A percentile compares a stretch with the other conserved stretches of the same genome.
phyloP scores from a whole-genome alignment of 2,113 vertebrate species.

The Cyphomyrus plagiostoma region DNA sequence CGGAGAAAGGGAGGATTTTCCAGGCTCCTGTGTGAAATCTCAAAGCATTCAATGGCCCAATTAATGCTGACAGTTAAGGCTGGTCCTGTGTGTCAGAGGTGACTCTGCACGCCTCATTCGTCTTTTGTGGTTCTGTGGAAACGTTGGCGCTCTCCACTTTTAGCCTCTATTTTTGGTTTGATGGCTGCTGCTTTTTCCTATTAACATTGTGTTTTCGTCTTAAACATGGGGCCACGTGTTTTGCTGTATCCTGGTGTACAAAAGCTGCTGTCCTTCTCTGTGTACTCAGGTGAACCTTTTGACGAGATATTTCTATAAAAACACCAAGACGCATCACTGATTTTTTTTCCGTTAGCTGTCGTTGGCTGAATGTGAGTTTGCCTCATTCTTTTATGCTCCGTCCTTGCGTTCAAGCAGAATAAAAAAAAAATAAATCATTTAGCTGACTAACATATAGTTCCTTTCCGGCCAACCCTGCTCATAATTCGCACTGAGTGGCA shows the following conservation, averaged over 20 bases:
- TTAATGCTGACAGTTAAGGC: slow-evolving; percentile 10
- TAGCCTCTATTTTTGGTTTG: neutral
- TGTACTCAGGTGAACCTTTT: neutral
- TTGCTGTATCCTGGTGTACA: neutral
- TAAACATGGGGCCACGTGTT: neutral
- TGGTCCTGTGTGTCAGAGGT: neutral
- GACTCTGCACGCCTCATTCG: neutral
- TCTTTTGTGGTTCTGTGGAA: slow-evolving; percentile 18
- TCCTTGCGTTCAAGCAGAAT: neutral
- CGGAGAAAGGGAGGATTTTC: neutral
- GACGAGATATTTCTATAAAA: neutral
- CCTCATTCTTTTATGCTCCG: neutral
- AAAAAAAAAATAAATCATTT: neutral
- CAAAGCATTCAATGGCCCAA: neutral
- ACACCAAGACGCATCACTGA: too few species aligned
- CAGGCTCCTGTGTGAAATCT: neutral
- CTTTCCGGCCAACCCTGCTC: neutral
- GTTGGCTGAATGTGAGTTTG: neutral
- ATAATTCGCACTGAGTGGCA: neutral
- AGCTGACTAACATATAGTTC: neutral
- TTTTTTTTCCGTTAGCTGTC: neutral
- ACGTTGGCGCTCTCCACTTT: neutral
- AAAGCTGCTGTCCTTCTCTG: neutral
- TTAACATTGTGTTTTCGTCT: neutral
- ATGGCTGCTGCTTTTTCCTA: neutral